Base-by-base conservation (phyloP, 2,888 invertebrate species). In the Podotricha telesiphe region DNA sequence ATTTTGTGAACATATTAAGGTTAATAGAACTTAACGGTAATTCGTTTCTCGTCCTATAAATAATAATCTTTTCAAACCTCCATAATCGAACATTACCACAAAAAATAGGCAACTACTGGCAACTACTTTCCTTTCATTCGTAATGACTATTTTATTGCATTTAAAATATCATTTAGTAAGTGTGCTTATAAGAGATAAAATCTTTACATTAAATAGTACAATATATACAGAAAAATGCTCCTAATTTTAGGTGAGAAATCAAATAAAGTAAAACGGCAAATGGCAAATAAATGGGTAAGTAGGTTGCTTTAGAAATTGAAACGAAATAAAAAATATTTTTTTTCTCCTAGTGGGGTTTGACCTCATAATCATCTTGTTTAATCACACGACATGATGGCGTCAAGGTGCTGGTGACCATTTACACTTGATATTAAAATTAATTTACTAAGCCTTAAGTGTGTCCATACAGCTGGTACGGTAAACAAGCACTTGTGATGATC, bases 11-110 rank as follows among this genome's bases (percentile, higher is more conserved):
- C n/a, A 34, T 20, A 55, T 55, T 55, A 34, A 34, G 53, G 34
- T 55, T 17, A 55, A 17, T 42, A 42, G 20, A 22, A 42, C 42
- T 58, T 42, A 58, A 58, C 58, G 58, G 37, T 58, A 40, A 20
- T 58, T 58, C 20, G 8, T 8, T 11, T 37, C 6, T 66, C 7
- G 13, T 34, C 0, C 13, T 8, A 42, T 58, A 40, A 58, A 20
- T 58, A 58, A 20, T 58, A 58, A 34, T 55, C 10, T 55, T 34
- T 55, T 58, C 3, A 58, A 42, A 20, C 19, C 2, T 2, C 20
- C 19, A 58, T 58, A 42, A 58, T 58, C 40, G 20, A 40, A 40
- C 42, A 15, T 58, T 58, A 42, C 42, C 20, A 10, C 19, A 42
- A 42, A 13, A 42, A 58, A 40, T 58, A 19, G 13, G 20, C 19